These are phyloP conservation scores for Typhlomys cinereus DNA, from an alignment of 2,113 vertebrate genomes.

Conservation along the genomic window DNA sequence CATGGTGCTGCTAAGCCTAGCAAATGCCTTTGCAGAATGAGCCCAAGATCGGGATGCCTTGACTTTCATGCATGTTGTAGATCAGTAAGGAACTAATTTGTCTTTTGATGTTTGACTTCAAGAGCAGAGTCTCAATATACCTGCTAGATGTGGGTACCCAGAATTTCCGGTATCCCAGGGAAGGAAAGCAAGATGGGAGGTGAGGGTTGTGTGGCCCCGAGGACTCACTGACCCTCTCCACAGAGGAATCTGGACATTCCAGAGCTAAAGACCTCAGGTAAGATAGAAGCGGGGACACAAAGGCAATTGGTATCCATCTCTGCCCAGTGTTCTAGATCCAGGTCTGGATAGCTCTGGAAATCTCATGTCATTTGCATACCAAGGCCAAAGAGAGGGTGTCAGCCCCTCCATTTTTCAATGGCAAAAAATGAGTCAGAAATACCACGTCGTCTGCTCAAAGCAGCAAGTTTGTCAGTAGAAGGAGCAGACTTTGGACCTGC, in stretches of 20 bases:
- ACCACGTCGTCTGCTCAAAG: background rate
- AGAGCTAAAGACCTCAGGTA: background rate
- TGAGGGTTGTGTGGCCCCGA: background rate
- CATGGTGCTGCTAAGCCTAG: background rate
- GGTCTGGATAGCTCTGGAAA: background rate
- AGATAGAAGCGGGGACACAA: background rate
- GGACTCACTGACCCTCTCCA: background rate
- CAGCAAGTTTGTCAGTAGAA: background rate
- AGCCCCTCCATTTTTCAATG: background rate
- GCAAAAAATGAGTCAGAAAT: background rate
- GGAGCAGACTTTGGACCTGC: background rate
- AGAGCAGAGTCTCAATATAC: background rate
- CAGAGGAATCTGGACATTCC: background rate
- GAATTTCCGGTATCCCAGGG: background rate
- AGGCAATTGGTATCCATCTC: background rate
- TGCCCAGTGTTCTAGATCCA: background rate
- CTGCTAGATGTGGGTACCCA: background rate
- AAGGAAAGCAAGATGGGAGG: background rate
- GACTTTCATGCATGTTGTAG: background rate
- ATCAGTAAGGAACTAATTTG: background rate
- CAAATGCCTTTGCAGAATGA: background rate
- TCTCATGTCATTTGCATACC: background rate
- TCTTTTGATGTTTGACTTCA: background rate
- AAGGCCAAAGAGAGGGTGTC: background rate
- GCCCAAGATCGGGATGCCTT: background rate